Conservation (phyloP, 2,797 vertebrate species). For the Trachops cirrhosus region DNA sequence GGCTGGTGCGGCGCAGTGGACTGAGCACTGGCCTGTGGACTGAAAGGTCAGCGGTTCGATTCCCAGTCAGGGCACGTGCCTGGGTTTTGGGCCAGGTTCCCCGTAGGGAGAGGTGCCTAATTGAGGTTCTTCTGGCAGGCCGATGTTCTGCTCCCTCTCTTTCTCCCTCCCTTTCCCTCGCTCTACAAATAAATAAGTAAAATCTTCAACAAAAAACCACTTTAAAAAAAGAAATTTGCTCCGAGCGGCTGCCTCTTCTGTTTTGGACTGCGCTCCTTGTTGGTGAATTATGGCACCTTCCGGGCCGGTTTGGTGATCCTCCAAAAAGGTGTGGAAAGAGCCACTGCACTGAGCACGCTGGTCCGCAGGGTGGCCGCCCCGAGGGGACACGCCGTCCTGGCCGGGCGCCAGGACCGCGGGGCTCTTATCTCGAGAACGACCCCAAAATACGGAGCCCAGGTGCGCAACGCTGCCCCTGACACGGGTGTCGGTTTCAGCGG, state of each 20-base stretch:
- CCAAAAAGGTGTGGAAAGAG: not conserved
- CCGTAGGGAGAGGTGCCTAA: not conserved
- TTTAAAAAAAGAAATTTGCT: not conserved
- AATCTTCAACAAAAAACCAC: too few species aligned
- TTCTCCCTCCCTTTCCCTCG: too few species aligned
- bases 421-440: not conserved
- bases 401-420: not conserved
- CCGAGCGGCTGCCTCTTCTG: not conserved
- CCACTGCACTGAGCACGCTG: not conserved
- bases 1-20: too few species aligned
- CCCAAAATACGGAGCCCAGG: not conserved
- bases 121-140: too few species aligned
- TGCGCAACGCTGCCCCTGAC: not conserved
- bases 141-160: too few species aligned
- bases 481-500: too few species aligned
- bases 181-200: not conserved
- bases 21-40: not conserved
- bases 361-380: fast-evolving
- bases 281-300: not conserved
- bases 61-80: not conserved
- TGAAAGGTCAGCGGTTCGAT: not conserved
- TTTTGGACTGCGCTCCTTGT: not conserved
- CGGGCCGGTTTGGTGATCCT: not conserved
- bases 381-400: not conserved
- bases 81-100: not conserved